phyloP scores from a whole-genome alignment of 2,797 vertebrate species.

The Hyperoplus immaculatus region DNA sequence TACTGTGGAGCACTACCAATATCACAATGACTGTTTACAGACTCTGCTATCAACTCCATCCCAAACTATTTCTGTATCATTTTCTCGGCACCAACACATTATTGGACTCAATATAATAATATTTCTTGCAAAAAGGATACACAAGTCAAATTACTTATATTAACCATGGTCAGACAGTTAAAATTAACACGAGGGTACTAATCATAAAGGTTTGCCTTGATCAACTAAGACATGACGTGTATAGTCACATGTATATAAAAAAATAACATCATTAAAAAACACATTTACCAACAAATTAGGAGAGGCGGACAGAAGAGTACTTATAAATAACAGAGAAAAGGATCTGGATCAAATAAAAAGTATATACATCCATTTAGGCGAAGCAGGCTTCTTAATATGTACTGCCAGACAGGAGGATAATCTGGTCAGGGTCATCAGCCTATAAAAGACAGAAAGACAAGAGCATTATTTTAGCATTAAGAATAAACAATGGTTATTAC shows the following conservation, averaged over 20 bases:
- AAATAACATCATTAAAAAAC: slow-evolving; percentile 48
- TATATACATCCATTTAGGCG: slow-evolving; percentile 62
- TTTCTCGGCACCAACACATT: slow-evolving; percentile 8
- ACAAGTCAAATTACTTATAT: slow-evolving; percentile 42
- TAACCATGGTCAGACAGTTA: slow-evolving; percentile 25
- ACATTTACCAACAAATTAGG: slow-evolving; percentile 52
- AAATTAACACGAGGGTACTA: slow-evolving; percentile 73
- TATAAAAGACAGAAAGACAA: slow-evolving; percentile 21
- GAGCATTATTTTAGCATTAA: not conserved
- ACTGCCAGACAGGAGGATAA: slow-evolving; percentile 35
- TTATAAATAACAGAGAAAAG: slow-evolving; percentile 73
- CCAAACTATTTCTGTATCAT: not conserved
- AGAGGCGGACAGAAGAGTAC: slow-evolving; percentile 44
- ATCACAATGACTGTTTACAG: slow-evolving; percentile 11
- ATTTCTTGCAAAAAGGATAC: slow-evolving; percentile 34
- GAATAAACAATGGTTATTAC: too few species aligned
- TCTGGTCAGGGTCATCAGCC: slow-evolving; percentile 41
- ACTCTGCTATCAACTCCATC: slow-evolving; percentile 8
- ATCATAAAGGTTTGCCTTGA: slow-evolving; percentile 43
- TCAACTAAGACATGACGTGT: slow-evolving; percentile 47
- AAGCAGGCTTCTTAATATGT: slow-evolving; percentile 40
- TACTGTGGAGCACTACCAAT: slow-evolving; percentile 31
- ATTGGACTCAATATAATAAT: slow-evolving; percentile 9
- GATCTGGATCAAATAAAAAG: slow-evolving; percentile 52
- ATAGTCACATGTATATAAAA: slow-evolving; percentile 39